Conservation (phyloP, 2,888 invertebrate genomes). For the Drosophila affinis region DNA sequence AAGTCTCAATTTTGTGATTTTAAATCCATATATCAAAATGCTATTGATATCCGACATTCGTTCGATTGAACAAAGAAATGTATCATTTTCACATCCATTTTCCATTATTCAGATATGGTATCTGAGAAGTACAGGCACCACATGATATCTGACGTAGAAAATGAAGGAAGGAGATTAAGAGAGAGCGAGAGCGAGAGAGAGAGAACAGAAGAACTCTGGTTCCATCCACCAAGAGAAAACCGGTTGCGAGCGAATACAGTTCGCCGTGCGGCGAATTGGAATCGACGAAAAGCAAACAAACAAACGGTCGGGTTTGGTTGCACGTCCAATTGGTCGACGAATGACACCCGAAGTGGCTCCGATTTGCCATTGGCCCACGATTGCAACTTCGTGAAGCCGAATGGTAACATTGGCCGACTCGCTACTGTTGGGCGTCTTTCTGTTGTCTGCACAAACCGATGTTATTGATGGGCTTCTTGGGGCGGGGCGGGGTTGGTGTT, state of each 20-base stretch:
- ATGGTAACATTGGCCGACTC: not conserved
- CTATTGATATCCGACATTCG: not conserved
- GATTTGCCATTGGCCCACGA: constrained; percentile 21
- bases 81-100: not conserved
- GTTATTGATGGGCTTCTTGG: too few species aligned
- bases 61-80: not conserved
- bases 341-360: constrained; percentile 17
- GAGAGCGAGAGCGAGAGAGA: constrained; percentile 1
- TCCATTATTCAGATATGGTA: not conserved
- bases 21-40: not conserved
- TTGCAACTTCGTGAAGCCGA: constrained; percentile 6
- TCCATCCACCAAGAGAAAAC: constrained; percentile 19
- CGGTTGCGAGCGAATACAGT: constrained; percentile 29
- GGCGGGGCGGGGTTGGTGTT: too few species aligned
- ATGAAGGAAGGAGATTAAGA: not conserved
- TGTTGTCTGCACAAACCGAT: not conserved
- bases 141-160: not conserved
- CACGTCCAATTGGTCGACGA: constrained; percentile 21
- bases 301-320: constrained; percentile 19
- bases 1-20: too few species aligned
- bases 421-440: not conserved
- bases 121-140: too few species aligned
- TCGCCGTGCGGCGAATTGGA: constrained; percentile 36
- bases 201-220: not conserved
- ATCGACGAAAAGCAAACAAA: not conserved